These are phyloP conservation scores for Thecophora atra DNA, from an alignment of 2,888 invertebrate species.

Conservation along the genomic window DNA sequence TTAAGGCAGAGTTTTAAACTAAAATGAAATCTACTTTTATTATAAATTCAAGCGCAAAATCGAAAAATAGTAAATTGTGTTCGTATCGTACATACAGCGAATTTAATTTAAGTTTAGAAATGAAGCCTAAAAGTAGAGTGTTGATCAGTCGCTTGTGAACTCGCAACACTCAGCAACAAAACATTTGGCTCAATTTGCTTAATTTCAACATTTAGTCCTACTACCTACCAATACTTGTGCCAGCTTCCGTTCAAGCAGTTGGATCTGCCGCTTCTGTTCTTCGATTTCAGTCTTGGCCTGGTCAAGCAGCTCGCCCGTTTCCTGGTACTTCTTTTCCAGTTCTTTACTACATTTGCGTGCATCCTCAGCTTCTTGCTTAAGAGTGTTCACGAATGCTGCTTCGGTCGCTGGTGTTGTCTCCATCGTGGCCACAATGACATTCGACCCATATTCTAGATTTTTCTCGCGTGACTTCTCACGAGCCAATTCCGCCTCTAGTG, in stretches of 20 bases:
- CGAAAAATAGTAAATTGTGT: background rate
- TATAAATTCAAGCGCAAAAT: background rate
- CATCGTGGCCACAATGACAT: slow-evolving; percentile 60
- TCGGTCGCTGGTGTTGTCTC: slow-evolving; percentile 68
- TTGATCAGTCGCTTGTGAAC: background rate
- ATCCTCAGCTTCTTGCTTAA: slow-evolving; percentile 79
- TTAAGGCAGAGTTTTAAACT: background rate
- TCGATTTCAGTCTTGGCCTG: slow-evolving; percentile 79
- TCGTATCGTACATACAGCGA: background rate
- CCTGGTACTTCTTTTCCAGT: slow-evolving; percentile 81
- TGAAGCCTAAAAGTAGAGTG: too few species aligned
- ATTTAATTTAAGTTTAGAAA: background rate
- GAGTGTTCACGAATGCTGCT: slow-evolving; percentile 73
- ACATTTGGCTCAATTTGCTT: background rate
- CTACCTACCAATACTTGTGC: slow-evolving; percentile 72
- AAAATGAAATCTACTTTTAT: background rate
- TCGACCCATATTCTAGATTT: slow-evolving; percentile 59
- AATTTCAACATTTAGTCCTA: background rate
- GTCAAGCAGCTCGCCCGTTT: slow-evolving; percentile 80
- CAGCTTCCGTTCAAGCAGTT: slow-evolving; percentile 79
- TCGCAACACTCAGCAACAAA: background rate
- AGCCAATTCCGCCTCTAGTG: slow-evolving; percentile 83
- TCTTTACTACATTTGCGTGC: slow-evolving; percentile 82
- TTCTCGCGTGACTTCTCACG: slow-evolving; percentile 70
- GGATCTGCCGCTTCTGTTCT: slow-evolving; percentile 80